Conservation (phyloP, 1,140 invertebrate genomes). For the Leucophenga varia region DNA sequence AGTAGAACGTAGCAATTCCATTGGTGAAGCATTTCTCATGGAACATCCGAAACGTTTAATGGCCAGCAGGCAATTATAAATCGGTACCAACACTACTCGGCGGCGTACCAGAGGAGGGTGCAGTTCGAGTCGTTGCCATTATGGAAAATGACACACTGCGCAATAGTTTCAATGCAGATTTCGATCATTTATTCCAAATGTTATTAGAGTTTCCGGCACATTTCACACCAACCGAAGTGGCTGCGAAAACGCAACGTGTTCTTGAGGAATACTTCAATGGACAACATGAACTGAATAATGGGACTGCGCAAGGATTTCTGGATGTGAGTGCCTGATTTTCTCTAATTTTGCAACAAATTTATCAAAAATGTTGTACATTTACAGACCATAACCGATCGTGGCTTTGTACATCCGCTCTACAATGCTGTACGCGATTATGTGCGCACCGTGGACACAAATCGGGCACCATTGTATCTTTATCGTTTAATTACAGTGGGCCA, state of each 20-base stretch:
- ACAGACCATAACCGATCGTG: conserved; percentile 42
- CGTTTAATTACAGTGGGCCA: conserved; percentile 35
- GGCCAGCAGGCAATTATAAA: conserved; percentile 33
- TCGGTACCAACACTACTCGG: conserved; percentile 57
- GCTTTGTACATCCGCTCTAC: conserved; percentile 43
- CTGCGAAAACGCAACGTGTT: conserved; percentile 20
- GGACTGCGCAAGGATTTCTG: conserved; percentile 37
- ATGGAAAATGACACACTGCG: conserved; percentile 39
- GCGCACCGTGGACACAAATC: conserved; percentile 4
- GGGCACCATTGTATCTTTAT: conserved; percentile 37
- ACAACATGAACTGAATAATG: conserved; percentile 29
- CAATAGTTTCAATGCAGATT: conserved; percentile 41
- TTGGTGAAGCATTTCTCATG: conserved; percentile 45
- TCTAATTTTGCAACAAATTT: too few relatives aligned
- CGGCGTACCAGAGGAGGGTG: conserved; percentile 54
- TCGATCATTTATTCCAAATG: conserved; percentile 36
- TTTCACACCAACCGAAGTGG: conserved; percentile 5
- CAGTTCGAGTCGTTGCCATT: conserved; percentile 53
- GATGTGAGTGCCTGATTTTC: conserved; percentile 42
- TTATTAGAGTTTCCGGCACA: conserved; percentile 39
- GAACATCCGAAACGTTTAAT: conserved; percentile 48
- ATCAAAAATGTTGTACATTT: too few relatives aligned
- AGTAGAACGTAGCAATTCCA: conserved; percentile 36
- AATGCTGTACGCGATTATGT: conserved; percentile 32
- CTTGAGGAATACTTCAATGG: conserved; percentile 39